Percentiles rank a stretch among this genome's conserved stretches.
phyloP scores from a whole-genome alignment of 1,140 invertebrate species.

The Solen grandis region DNA sequence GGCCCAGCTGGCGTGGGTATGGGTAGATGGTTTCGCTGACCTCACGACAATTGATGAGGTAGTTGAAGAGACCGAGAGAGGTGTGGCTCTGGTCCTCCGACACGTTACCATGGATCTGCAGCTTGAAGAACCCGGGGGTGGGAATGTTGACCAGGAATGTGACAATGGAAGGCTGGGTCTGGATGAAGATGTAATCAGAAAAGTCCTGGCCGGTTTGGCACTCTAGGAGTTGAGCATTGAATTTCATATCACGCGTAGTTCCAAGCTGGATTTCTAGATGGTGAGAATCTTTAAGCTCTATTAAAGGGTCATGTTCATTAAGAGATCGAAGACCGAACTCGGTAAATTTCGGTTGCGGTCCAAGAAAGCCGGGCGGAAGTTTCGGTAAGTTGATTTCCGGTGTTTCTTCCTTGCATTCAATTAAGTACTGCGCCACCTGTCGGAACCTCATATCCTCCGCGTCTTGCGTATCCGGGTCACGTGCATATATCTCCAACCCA shows the following conservation, averaged over 20 bases:
- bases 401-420: slow-evolving; percentile 76
- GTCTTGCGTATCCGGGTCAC: slow-evolving; percentile 75
- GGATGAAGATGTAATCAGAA: slow-evolving; percentile 78
- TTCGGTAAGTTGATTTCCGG: slow-evolving; percentile 72
- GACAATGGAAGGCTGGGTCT: slow-evolving; percentile 68
- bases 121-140: slow-evolving; percentile 76
- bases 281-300: slow-evolving; percentile 72
- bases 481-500: slow-evolving; percentile 80
- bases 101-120: slow-evolving; percentile 79
- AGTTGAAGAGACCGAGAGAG: slow-evolving; percentile 80
- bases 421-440: slow-evolving; percentile 79
- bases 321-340: slow-evolving; percentile 73
- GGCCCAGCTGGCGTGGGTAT: slow-evolving; percentile 79
- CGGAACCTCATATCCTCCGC: slow-evolving; percentile 78
- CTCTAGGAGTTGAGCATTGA: slow-evolving; percentile 77
- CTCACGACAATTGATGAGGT: slow-evolving; percentile 76
- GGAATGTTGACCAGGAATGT: slow-evolving; percentile 76
- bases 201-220: slow-evolving; percentile 71
- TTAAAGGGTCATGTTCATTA: slow-evolving; percentile 78
- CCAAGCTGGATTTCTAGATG: slow-evolving; percentile 73
- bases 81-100: slow-evolving; percentile 76
- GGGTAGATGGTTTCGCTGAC: slow-evolving; percentile 56
- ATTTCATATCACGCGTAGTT: slow-evolving; percentile 71
- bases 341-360: slow-evolving; percentile 77
- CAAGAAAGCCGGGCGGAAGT: slow-evolving; percentile 78